phyloP scores from a whole-genome alignment of 2,113 vertebrate species.

The Natator depressus region DNA sequence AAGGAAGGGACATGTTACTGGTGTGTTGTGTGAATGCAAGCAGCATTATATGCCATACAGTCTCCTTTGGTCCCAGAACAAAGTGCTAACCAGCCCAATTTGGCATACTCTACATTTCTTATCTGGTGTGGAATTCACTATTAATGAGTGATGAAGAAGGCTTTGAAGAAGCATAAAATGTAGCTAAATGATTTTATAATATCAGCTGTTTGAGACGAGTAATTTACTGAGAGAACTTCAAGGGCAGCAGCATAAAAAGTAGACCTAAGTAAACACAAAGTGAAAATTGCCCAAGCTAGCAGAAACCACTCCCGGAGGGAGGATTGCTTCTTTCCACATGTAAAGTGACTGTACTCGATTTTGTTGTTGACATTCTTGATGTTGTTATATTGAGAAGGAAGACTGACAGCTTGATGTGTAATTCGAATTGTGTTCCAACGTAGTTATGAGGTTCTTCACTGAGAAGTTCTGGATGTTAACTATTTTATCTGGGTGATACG shows the following conservation, averaged over 20 bases:
- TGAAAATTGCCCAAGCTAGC: background rate
- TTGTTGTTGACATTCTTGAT: background rate
- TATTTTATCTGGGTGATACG: background rate
- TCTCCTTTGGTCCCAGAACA: background rate
- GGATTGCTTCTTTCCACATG: background rate
- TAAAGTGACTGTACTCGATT: background rate
- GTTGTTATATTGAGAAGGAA: background rate
- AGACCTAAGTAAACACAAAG: background rate
- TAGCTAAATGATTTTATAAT: background rate
- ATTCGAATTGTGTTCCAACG: background rate
- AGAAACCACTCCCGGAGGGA: background rate
- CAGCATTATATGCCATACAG: background rate
- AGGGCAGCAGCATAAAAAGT: background rate
- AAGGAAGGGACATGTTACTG: background rate
- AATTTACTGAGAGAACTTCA: background rate
- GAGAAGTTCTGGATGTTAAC: background rate
- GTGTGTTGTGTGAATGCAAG: background rate
- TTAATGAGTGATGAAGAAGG: background rate
- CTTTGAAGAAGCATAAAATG: background rate
- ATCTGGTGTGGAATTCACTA: background rate
- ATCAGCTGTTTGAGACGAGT: background rate
- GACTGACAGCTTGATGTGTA: background rate
- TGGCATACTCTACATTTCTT: background rate
- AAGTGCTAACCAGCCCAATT: background rate
- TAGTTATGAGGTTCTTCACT: background rate